These are phyloP conservation scores for Meloidogyne hapla DNA, from an alignment of 1,140 invertebrate species.

Conservation along the genomic window DNA sequence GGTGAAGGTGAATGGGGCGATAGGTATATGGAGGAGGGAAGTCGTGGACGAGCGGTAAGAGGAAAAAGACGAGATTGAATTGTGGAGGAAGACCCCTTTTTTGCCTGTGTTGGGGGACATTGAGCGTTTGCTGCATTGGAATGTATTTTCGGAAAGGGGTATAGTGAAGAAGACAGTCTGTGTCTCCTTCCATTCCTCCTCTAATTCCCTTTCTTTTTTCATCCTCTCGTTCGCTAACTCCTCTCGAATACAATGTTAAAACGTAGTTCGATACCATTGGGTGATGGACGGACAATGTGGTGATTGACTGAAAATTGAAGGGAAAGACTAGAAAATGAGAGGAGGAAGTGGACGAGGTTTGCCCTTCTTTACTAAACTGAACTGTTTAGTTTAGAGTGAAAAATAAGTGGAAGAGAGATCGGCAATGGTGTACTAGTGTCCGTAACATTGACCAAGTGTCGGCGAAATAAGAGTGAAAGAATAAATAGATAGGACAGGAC, in stretches of 20 bases:
- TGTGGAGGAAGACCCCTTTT: neutral
- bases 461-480: too few relatives aligned
- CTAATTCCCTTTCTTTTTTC: neutral
- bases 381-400: slow-evolving; percentile 1
- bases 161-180: neutral
- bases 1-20: slow-evolving; percentile 1
- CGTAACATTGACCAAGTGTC: neutral
- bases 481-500: neutral
- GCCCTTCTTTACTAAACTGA: neutral
- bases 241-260: neutral
- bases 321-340: neutral
- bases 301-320: neutral
- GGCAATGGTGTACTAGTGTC: neutral
- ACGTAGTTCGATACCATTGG: neutral
- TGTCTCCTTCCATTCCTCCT: neutral
- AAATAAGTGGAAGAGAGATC: neutral
- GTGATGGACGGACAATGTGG: slow-evolving; percentile 1
- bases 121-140: neutral
- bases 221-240: neutral
- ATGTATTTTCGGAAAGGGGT: neutral
- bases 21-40: neutral
- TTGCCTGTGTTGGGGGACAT: neutral
- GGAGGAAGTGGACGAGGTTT: neutral
- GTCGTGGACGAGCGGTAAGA: neutral
- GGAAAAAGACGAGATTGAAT: neutral